These are phyloP conservation scores for Sula dactylatra DNA, from an alignment of 2,113 vertebrate species.

Conservation along the genomic window DNA sequence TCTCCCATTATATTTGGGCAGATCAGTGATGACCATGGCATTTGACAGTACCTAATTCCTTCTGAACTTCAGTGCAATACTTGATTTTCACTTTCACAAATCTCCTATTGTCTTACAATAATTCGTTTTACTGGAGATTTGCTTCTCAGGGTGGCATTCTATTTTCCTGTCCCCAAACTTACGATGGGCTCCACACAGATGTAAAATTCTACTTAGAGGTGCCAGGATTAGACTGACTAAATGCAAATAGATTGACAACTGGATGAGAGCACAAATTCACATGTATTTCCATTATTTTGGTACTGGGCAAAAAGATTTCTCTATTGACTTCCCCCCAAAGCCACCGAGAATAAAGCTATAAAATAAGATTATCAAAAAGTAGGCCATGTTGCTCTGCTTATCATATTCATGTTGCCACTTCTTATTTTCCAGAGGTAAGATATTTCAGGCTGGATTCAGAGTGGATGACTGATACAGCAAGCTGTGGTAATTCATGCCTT, in stretches of 20 bases:
- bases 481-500: not conserved
- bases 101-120: not conserved
- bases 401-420: constrained; percentile 8
- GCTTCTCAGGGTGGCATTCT: not conserved
- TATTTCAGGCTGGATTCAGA: not conserved
- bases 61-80: not conserved
- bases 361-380: constrained; percentile 36
- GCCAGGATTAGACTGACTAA: not conserved
- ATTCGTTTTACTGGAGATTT: not conserved
- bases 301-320: not conserved
- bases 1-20: not conserved
- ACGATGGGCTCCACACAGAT: not conserved
- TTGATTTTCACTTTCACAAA: not conserved
- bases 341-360: not conserved
- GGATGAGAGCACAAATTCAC: not conserved
- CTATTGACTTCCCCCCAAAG: not conserved
- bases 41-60: not conserved
- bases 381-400: constrained; percentile 18
- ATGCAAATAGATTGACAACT: not conserved
- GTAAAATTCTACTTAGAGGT: not conserved
- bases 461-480: not conserved
- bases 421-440: constrained; percentile 6
- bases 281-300: not conserved
- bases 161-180: not conserved
- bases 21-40: not conserved